These are phyloP conservation scores for Tuberolachnus salignus DNA, from an alignment of 2,888 invertebrate genomes.

Conservation along the genomic window DNA sequence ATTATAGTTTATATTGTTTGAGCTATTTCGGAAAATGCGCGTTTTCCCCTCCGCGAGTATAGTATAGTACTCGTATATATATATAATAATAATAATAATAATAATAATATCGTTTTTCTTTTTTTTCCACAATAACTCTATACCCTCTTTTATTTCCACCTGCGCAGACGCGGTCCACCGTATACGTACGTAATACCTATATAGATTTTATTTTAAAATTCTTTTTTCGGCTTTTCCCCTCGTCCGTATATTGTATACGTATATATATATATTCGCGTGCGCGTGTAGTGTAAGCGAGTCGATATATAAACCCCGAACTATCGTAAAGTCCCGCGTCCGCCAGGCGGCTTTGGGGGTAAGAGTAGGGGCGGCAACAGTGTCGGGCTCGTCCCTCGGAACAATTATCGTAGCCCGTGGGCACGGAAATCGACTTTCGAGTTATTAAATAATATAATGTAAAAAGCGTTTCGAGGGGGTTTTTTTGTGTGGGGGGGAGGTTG, in stretches of 20 bases:
- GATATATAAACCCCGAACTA: background rate
- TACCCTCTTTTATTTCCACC: conserved; percentile 28
- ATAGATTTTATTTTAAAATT: background rate
- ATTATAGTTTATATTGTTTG: conserved; percentile 40
- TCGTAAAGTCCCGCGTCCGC: background rate
- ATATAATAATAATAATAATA: too few relatives aligned
- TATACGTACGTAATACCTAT: background rate
- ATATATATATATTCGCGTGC: too few relatives aligned
- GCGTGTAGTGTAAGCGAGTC: background rate
- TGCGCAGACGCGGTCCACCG: background rate
- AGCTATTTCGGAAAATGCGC: conserved; percentile 33
- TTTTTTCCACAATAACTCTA: background rate
- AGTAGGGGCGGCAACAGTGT: background rate
- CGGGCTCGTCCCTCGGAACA: conserved; percentile 9
- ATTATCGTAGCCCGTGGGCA: conserved; percentile 21
- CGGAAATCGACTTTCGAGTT: conserved; percentile 45
- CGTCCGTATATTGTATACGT: too few relatives aligned
- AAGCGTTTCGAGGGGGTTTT: background rate
- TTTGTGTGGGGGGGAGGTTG: background rate
- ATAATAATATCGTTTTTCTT: conserved; percentile 23
- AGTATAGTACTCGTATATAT: too few relatives aligned
- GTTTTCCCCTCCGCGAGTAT: background rate
- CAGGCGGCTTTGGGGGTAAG: too few relatives aligned
- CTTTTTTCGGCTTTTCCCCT: too few relatives aligned
- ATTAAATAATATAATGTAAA: conserved; percentile 36